Evolutionary conservation across 2,888 invertebrate species (phyloP).

Genomic region (Hemistola chrysoprasaria): DNA sequence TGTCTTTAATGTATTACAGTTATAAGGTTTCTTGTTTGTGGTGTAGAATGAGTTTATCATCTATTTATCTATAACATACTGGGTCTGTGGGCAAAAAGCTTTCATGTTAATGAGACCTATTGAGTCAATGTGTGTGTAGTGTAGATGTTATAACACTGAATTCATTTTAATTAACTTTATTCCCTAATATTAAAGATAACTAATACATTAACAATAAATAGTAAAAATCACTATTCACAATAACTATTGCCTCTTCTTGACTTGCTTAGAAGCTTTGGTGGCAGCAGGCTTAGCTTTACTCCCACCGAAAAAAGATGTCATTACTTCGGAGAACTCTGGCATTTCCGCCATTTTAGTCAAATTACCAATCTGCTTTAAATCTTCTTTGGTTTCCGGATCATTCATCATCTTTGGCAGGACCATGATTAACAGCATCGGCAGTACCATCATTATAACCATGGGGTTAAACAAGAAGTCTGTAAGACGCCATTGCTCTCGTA

Average conservation of each 20-base stretch:
- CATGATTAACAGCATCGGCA: slow-evolving; percentile 95
- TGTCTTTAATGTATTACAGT: too few species aligned
- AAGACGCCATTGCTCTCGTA: slow-evolving; percentile 97
- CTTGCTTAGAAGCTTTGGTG: slow-evolving; percentile 66
- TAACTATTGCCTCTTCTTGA: slow-evolving; percentile 71
- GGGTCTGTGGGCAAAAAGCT: too few species aligned
- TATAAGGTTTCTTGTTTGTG: too few species aligned
- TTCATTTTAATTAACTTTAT: slow-evolving; percentile 26
- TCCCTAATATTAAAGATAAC: slow-evolving; percentile 32
- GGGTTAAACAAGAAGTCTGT: slow-evolving; percentile 98
- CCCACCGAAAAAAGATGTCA: slow-evolving; percentile 93
- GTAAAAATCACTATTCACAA: slow-evolving; percentile 29
- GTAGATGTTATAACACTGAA: too few species aligned
- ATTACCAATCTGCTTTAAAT: slow-evolving; percentile 94
- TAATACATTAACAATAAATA: slow-evolving; percentile 45
- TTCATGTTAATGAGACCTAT: too few species aligned
- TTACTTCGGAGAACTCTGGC: slow-evolving; percentile 97
- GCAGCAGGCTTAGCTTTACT: slow-evolving; percentile 76
- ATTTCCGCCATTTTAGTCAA: slow-evolving; percentile 92
- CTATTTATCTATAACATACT: too few species aligned
- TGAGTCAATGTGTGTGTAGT: too few species aligned
- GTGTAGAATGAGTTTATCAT: too few species aligned
- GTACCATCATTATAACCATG: slow-evolving; percentile 98
- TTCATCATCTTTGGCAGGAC: slow-evolving; percentile 98
- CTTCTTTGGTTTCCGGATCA: slow-evolving; percentile 98